Base-by-base conservation (phyloP, 2,113 vertebrate species). In the Proteles cristata region DNA sequence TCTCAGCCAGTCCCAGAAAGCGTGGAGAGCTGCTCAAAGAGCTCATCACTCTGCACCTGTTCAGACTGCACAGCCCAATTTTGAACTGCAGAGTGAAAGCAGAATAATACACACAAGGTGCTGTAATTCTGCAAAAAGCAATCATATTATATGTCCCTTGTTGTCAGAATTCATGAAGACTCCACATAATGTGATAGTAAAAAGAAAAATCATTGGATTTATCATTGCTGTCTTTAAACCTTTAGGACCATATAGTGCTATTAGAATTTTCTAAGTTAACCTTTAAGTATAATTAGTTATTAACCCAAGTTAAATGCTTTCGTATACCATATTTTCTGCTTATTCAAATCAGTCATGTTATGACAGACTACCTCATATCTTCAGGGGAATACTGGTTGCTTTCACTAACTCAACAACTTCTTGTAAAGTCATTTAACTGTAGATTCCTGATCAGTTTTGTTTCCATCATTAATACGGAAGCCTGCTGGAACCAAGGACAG, bases 21-120 rank as follows among this genome's bases (percentile, higher is more conserved):
- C 55, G 50, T 79, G 58, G 48, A 91, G 26, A 94, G 23, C 48
- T 15, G 5, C 77, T 90, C 93, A 73, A 83, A 79, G 35, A 92
- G 31, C 84, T 96, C 93, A 92, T 97, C 87, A 85, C 17, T 94
- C n/a, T 71, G 90, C 96, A 98, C 97, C 97, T 97, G 97, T 94
- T 97, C 80, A 77, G n/a, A 4, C 31, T 65, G 11, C 2, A 31
- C 31, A 65, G 87, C 50, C 89, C 80, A 94, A 48, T 73, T 65
- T 1, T 77, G 21, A 86, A 39, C 66, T 55, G 26, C 17, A 88
- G 35, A 71, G 31, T 53, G n/a, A 94, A 86, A 81, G 33, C 43
- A 83, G 53, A 84, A 79, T 33, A 68, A 73, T 71, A 31, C 9
- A 94, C 16, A 65, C 25, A 84, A 53, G 6, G 17, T 23, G 23